Evolutionary conservation across 2,797 vertebrate genomes (phyloP), one percentile per base, ranked within the genome.

Genomic region (Prionace glauca): DNA sequence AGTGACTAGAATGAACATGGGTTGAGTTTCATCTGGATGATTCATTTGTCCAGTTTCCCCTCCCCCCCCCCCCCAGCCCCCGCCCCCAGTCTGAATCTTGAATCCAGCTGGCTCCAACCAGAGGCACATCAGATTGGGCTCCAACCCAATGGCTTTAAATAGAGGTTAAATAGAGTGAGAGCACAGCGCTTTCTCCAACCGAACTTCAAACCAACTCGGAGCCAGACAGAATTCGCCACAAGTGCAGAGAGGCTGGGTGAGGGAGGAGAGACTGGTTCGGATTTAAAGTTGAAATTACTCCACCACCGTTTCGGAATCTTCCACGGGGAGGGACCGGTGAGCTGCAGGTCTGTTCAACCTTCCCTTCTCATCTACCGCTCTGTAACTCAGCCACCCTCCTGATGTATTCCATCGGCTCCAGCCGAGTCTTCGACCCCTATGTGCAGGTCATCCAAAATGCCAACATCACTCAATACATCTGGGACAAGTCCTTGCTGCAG

Each of bases 401-500:
- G 93, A 95, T 95, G 93, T 72, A 74, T 72, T 72, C 71, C 12
- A n/a, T 77, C 8, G 93, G 71, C n/a, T 50, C 71, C 1, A 77
- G 69, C 41, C 26, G 71, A 56, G 71, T 95, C 93, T 95, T 95
- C 71, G 93, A 95, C 45, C 93, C 93, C 1, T 95, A 95, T 14
- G 93, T 95, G 71, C 93, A 56, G 72, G 71, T 95, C 7, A 95
- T 95, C 12, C 93, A 95, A 36, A n/a, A 95, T 32, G 93, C 93
- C 45, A 95, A 95, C 10, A 2, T 95, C 29, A 77, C 69, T 11
- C 93, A 95, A 60, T 88, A 72, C 26, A 36, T 72, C 60, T 91
- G 65, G 87, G 69, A 97, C 96, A 96, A 94, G 65, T 96, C 97
- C 93, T 90, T 97, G 94, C 97, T 98, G 95, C 98, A 98, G 96